Conservation (phyloP, 2,797 vertebrate species). For the Sciurus vulgaris region DNA sequence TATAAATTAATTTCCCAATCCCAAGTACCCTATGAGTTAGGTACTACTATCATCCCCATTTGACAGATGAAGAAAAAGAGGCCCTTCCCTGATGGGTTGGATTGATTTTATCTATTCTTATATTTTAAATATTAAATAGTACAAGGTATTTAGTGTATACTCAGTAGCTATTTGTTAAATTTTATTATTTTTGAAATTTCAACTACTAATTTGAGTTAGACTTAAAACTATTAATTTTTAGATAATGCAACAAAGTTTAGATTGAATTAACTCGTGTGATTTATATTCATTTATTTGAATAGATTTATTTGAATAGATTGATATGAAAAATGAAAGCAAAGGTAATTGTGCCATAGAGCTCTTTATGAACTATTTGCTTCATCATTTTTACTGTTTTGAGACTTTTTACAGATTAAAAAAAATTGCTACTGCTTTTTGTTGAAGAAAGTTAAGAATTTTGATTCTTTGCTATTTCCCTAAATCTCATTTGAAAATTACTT, state of each 20-base stretch:
- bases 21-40: not conserved
- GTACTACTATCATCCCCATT: not conserved
- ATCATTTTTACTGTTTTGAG: slow-evolving; percentile 11
- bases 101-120: slow-evolving; percentile 41
- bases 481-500: slow-evolving; percentile 58
- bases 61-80: not conserved
- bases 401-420: slow-evolving; percentile 23
- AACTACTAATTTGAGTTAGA: slow-evolving; percentile 18
- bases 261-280: not conserved
- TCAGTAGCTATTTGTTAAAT: not conserved
- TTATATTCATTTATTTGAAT: not conserved
- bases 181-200: not conserved
- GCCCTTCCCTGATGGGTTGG: not conserved
- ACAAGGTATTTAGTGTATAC: not conserved
- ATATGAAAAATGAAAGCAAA: slow-evolving; percentile 20
- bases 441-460: slow-evolving; percentile 35
- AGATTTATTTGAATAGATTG: not conserved
- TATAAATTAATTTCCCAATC: not conserved
- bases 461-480: slow-evolving; percentile 46
- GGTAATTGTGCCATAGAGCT: not conserved
- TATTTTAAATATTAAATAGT: not conserved
- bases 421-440: not conserved
- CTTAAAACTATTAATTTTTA: slow-evolving; percentile 39
- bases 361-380: not conserved
- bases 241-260: not conserved